These are phyloP conservation scores for Erpornis zantholeuca DNA, from an alignment of 2,113 vertebrate genomes.

Conservation along the genomic window DNA sequence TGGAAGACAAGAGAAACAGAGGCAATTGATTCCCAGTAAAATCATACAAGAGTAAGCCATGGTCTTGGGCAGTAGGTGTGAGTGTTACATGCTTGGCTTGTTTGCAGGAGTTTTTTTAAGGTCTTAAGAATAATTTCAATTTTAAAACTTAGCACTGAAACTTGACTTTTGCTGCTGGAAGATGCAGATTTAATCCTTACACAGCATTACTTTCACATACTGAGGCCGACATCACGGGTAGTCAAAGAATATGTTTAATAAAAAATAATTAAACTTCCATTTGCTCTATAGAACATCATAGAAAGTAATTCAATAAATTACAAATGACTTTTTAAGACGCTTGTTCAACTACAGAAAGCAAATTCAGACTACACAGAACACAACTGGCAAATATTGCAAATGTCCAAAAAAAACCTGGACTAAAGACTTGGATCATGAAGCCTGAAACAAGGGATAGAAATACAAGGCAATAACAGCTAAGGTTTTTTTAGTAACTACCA, in stretches of 20 bases:
- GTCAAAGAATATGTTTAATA: slow-evolving; percentile 99
- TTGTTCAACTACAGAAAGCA: slow-evolving; percentile 98
- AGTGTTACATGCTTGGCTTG: neutral
- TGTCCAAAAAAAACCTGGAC: slow-evolving; percentile 86
- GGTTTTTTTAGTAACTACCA: slow-evolving; percentile 87
- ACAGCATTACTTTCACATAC: slow-evolving; percentile 62
- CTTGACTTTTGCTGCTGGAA: neutral
- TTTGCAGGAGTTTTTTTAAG: neutral
- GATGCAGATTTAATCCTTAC: neutral
- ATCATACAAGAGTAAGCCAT: neutral
- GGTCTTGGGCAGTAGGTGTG: too few species aligned
- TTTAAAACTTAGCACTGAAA: neutral
- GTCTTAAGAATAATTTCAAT: neutral
- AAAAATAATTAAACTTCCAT: slow-evolving; percentile 99
- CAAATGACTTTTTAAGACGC: slow-evolving; percentile 98
- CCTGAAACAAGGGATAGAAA: slow-evolving; percentile 84
- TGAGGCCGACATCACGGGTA: slow-evolving; percentile 86
- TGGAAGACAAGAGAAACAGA: neutral
- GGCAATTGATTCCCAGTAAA: neutral
- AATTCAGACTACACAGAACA: slow-evolving; percentile 98
- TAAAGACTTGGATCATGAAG: slow-evolving; percentile 89
- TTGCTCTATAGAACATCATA: slow-evolving; percentile 99
- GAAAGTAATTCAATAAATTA: slow-evolving; percentile 99
- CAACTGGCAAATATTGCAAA: slow-evolving; percentile 98
- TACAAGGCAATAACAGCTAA: slow-evolving; percentile 87